Conservation (phyloP, 2,888 invertebrate species). For the Cantharis rufa region DNA sequence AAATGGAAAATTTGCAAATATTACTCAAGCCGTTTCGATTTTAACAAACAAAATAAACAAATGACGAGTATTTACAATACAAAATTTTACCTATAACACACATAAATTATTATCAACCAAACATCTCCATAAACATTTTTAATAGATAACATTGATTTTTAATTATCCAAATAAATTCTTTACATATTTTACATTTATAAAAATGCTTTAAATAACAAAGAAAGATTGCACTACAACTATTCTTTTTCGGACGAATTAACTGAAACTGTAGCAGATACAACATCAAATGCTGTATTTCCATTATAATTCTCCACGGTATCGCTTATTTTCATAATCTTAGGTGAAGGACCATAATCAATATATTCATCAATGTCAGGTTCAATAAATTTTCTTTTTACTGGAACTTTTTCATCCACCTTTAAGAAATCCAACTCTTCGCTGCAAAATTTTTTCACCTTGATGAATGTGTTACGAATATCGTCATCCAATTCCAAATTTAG, state of each 20-base stretch:
- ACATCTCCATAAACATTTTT: background rate
- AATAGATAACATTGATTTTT: background rate
- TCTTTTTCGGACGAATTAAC: conserved; percentile 11
- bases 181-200: background rate
- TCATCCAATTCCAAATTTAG: conserved; percentile 36
- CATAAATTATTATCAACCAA: background rate
- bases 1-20: background rate
- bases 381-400: conserved; percentile 35
- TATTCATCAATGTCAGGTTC: conserved; percentile 43
- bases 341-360: background rate
- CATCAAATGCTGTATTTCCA: background rate
- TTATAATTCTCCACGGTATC: background rate
- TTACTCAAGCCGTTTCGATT: background rate
- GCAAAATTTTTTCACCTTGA: conserved; percentile 30
- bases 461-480: conserved; percentile 35
- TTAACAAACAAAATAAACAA: background rate
- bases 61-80: background rate
- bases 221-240: background rate
- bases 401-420: background rate
- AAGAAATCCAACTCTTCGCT: conserved; percentile 7
- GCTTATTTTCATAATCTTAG: conserved; percentile 8
- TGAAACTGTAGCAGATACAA: conserved; percentile 8
- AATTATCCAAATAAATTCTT: background rate
- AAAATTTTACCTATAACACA: background rate
- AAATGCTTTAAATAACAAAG: background rate